These are phyloP conservation scores for Chaenocephalus aceratus DNA, from an alignment of 2,113 vertebrate genomes.

Conservation along the genomic window DNA sequence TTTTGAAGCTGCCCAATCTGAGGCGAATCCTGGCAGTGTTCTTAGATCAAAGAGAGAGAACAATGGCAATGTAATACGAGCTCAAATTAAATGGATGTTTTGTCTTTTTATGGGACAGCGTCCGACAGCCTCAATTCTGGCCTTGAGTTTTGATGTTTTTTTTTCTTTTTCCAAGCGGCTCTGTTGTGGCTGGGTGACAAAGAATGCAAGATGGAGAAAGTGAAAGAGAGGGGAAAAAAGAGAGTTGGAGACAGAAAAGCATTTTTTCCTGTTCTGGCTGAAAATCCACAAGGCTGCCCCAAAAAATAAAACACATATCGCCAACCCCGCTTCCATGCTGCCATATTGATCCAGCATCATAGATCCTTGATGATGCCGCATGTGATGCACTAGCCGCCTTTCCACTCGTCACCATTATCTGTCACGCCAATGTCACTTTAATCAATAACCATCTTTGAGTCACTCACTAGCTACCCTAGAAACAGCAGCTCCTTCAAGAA, in stretches of 20 bases:
- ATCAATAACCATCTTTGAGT: slow-evolving; percentile 67
- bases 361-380: slow-evolving; percentile 30
- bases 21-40: slow-evolving; percentile 65
- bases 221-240: background rate
- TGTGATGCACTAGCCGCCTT: slow-evolving; percentile 23
- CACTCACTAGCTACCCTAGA: background rate
- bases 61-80: slow-evolving; percentile 63
- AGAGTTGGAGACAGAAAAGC: background rate
- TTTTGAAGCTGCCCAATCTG: slow-evolving; percentile 49
- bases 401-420: slow-evolving; percentile 42
- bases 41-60: slow-evolving; percentile 68
- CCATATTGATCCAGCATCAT: slow-evolving; percentile 53
- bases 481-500: slow-evolving; percentile 32
- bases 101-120: slow-evolving; percentile 64
- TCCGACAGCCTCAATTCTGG: slow-evolving; percentile 51
- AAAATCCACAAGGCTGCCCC: slow-evolving; percentile 43
- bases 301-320: slow-evolving; percentile 49
- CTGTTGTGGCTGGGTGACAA: slow-evolving; percentile 36
- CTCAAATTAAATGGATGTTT: slow-evolving; percentile 66
- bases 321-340: slow-evolving; percentile 28
- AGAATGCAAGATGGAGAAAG: slow-evolving; percentile 15
- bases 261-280: slow-evolving; percentile 11
- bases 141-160: slow-evolving; percentile 58
- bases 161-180: slow-evolving; percentile 1
- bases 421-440: slow-evolving; percentile 55